Conservation (phyloP, 2,797 vertebrate species). For the Mormyrops attenuatus region DNA sequence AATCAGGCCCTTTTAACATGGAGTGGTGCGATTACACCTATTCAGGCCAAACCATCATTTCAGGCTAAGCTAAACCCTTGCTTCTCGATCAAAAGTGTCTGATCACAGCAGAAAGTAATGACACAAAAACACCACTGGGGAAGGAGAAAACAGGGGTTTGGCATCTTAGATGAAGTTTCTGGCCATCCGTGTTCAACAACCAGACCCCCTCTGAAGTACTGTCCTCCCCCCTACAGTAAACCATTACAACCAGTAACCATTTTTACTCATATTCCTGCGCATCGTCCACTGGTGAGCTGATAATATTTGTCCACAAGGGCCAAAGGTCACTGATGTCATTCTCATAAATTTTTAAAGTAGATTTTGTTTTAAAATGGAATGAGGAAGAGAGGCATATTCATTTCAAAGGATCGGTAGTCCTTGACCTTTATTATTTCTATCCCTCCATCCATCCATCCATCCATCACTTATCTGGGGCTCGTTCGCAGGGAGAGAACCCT, state of each 20-base stretch:
- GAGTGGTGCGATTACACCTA: background rate
- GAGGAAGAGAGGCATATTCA: background rate
- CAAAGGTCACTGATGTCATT: background rate
- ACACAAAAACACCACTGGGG: background rate
- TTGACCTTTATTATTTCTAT: background rate
- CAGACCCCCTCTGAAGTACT: background rate
- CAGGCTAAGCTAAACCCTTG: background rate
- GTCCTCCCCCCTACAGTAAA: background rate
- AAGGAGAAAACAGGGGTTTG: background rate
- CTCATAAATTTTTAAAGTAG: background rate
- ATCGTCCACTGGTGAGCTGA: background rate
- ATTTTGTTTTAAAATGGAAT: background rate
- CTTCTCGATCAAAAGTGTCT: background rate
- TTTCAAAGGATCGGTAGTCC: background rate
- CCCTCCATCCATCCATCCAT: background rate
- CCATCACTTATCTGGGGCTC: background rate
- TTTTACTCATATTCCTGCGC: background rate
- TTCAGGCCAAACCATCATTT: background rate
- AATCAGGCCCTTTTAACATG: background rate
- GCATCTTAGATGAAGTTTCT: background rate
- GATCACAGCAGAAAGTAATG: background rate
- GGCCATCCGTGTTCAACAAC: background rate
- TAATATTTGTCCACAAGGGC: background rate
- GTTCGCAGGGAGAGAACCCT: background rate
- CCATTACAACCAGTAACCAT: no score